Base-by-base conservation (phyloP, 2,888 invertebrate genomes). In the Tenodera sinensis region DNA sequence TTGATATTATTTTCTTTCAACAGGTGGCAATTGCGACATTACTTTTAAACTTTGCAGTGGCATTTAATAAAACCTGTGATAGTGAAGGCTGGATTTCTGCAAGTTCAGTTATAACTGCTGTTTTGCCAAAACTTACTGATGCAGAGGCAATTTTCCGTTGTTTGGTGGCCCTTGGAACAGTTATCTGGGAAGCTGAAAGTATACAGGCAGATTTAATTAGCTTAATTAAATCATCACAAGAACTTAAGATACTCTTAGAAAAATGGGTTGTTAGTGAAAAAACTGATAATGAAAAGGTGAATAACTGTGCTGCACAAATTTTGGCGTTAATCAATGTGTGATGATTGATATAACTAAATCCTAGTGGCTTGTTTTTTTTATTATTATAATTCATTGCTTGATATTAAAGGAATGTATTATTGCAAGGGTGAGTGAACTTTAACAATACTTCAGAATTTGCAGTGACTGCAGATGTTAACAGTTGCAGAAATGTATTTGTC, bases 121-220 rank as follows among this genome's bases (percentile, higher is more conserved):
- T 96, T 83, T 92, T 96, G 87, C 93, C 94, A 0, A 94, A 93
- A 90, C 92, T 96, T 85, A 94, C 94, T 1, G 97, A 97, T 91
- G 93, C 95, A 3, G 97, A 98, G 92, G 97, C 97, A 0, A 95
- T 96, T 89, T 97, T 96, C 93, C 95, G 98, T 92, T 94, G 95
- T 34, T 94, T 98, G 28, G 97, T 98, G 28, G 96, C 96, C 0
- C 93, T 97, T 54, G 97, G 98, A 85, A 97, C 97, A 0, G 92
- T 98, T 27, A 92, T 96, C 91, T 94, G 93, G 27, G 94, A 93
- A 28, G 89, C 89, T 12, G 89, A 89, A 27, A 82, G 71, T 6
- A 28, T 84, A 30, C 88, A 83, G 28, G 34, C 88, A 7, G 30
- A 71, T 34, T 87, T 90, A 30, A 89, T 89, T 54, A 28, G 20